Evolutionary conservation across 2,797 vertebrate genomes (phyloP), one percentile per base, ranked within the genome.

Genomic region (Peromyscus eremicus): DNA sequence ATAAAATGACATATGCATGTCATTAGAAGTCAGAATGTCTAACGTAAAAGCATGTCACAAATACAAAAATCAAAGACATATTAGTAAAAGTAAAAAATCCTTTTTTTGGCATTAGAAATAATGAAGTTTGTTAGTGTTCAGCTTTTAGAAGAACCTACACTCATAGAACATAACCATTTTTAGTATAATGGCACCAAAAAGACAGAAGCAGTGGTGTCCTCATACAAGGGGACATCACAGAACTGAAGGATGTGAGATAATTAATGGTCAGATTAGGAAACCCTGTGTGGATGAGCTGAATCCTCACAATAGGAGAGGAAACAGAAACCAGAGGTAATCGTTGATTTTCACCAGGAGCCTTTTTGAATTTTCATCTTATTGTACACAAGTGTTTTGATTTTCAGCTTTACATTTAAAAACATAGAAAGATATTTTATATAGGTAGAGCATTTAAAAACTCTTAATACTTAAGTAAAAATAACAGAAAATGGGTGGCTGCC

Each of bases 1-100:
- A 32, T 70, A 76, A 89, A 57, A 91, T 49, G 6, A 40, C 21
- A 43, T 21, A 80, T 79, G 21, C 14, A 29, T 89, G 32, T 91
- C 83, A 60, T 68, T 87, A 73, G 49, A 71, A 87, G 52, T 49
- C 40, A 92, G 66, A 49, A 46, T 79, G 71, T 6, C 89, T 49
- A 66, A 29, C 27, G 5, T 60, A 77, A 82, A 32, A 89, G 43
- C n/a, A 66, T 62, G 29, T 86, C 94, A 62, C 55, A 82, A 83
- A 86, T 68, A 43, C 57, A 43, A 90, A 90, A 80, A 73, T 95
- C n/a, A 83, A 94, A 86, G 55, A 87, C 89, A 86, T 76, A 82
- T 73, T 79, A 64, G 34, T 86, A 27, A 37, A 68, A 5, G 23
- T 5, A 3, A 71, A 46, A 2, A 23, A 25, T 75, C 46, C 19